These are phyloP conservation scores for Rallus crepitans DNA, from an alignment of 2,797 vertebrate species.

Conservation along the genomic window DNA sequence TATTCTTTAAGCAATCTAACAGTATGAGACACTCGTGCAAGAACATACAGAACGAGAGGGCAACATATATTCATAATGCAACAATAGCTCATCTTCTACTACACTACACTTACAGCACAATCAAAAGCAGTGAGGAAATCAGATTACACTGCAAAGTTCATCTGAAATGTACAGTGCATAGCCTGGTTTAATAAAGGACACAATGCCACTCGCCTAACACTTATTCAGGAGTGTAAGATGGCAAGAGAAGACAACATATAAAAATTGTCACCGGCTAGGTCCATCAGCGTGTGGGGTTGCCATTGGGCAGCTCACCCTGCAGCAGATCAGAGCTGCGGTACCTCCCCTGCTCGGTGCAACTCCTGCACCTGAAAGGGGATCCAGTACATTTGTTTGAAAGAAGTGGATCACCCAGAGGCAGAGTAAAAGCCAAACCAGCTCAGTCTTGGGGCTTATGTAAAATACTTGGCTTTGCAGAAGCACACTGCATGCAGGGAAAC, in stretches of 20 bases:
- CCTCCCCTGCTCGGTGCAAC: not conserved
- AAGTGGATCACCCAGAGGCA: not conserved
- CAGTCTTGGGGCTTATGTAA: not conserved
- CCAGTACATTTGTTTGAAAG: not conserved
- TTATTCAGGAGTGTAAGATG: not conserved
- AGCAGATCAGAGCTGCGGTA: not conserved
- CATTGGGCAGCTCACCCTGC: not conserved
- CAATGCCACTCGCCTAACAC: not conserved
- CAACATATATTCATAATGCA: not conserved
- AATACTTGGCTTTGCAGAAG: not conserved
- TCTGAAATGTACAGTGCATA: not conserved
- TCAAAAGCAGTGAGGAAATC: not conserved
- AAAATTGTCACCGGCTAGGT: not conserved
- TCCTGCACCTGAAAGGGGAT: not conserved
- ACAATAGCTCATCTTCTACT: not conserved
- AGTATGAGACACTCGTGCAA: not conserved
- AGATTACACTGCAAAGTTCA: not conserved
- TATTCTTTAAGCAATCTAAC: not conserved
- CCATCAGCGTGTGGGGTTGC: not conserved
- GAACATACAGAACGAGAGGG: not conserved
- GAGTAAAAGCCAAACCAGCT: not conserved
- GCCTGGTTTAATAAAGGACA: not conserved
- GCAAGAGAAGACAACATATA: not conserved
- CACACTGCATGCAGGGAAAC: not conserved
- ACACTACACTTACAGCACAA: not conserved